Percentiles rank a stretch among this genome's conserved stretches.
Evolutionary conservation across 2,797 vertebrate species (phyloP).

Genomic region (Eurystomus glaucurus): DNA sequence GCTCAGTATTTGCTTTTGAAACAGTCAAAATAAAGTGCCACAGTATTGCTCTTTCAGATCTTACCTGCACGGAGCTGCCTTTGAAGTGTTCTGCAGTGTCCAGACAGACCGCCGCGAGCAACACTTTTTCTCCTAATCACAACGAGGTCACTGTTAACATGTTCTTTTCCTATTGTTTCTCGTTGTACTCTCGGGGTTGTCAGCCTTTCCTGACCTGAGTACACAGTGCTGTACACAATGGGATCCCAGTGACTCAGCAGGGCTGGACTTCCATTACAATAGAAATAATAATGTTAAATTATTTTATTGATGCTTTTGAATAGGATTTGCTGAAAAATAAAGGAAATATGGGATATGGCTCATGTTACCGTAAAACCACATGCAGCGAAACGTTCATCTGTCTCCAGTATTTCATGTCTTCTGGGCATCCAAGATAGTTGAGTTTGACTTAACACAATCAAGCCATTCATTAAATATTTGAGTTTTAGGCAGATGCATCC

Average conservation of each 20-base stretch:
- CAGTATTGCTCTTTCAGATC: background rate
- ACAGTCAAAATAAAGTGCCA: background rate
- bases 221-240: background rate
- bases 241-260: background rate
- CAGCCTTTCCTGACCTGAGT: background rate
- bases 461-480: constrained; percentile 77
- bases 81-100: background rate
- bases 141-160: background rate
- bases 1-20: background rate
- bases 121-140: background rate
- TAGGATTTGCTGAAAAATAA: constrained; percentile 64
- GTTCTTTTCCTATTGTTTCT: background rate
- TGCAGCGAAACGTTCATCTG: constrained; percentile 38
- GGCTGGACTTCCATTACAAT: background rate
- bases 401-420: constrained; percentile 77
- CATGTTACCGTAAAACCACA: constrained; percentile 39
- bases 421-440: constrained; percentile 55
- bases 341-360: constrained; percentile 66
- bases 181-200: background rate
- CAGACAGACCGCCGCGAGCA: background rate
- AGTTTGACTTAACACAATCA: constrained; percentile 72
- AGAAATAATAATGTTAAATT: constrained; percentile 31
- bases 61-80: background rate
- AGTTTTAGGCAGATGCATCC: constrained; percentile 68
- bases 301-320: constrained; percentile 61